phyloP scores from a whole-genome alignment of 2,113 vertebrate species.

The Sprattus sprattus region DNA sequence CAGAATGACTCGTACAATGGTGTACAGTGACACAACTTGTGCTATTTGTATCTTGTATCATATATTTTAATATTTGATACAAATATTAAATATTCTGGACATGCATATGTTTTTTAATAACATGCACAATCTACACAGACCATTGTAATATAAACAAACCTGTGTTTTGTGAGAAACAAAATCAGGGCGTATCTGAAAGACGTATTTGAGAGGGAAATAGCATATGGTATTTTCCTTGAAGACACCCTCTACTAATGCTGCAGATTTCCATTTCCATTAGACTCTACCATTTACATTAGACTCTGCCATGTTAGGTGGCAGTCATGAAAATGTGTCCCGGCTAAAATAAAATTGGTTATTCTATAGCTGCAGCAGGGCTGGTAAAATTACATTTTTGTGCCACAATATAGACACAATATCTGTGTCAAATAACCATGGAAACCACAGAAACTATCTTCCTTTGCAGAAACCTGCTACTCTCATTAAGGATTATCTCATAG shows the following conservation, averaged over 20 bases:
- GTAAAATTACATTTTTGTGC: not conserved
- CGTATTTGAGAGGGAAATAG: not conserved
- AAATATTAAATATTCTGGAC: too few relatives aligned
- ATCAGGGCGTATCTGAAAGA: not conserved
- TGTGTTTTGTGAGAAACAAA: not conserved
- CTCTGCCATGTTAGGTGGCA: not conserved
- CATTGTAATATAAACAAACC: not conserved
- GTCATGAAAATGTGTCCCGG: not conserved
- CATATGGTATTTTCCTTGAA: not conserved
- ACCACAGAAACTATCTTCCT: constrained; percentile 42
- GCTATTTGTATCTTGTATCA: too few relatives aligned
- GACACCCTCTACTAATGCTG: too few relatives aligned
- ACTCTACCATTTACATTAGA: not conserved
- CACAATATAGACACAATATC: constrained; percentile 8
- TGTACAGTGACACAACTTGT: too few relatives aligned
- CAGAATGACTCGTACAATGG: too few relatives aligned
- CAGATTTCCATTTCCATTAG: not conserved
- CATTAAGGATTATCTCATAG: constrained; percentile 49
- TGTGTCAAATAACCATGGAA: constrained; percentile 50
- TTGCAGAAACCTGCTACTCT: constrained; percentile 38
- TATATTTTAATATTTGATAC: too few relatives aligned
- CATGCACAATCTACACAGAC: not conserved
- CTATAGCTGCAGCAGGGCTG: not conserved
- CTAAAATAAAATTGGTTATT: not conserved
- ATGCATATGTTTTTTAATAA: not conserved